Conservation (phyloP, 1,140 invertebrate species). For the Oryctes rhinoceros region DNA sequence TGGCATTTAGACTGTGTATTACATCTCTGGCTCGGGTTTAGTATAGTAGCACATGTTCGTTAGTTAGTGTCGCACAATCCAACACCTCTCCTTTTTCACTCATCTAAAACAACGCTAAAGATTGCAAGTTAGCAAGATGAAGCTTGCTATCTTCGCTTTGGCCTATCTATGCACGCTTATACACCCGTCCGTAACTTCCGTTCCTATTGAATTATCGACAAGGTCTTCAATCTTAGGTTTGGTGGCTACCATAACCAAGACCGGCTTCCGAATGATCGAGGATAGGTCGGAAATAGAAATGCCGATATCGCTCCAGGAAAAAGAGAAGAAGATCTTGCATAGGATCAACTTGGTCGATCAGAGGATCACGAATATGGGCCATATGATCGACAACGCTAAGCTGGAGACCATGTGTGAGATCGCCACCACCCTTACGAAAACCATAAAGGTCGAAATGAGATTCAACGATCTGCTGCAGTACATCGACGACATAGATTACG, state of each 20-base stretch:
- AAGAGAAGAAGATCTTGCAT: neutral
- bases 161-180: neutral
- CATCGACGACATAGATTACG: conserved; percentile 8
- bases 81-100: neutral
- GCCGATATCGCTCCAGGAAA: conserved; percentile 1
- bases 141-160: neutral
- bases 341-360: neutral
- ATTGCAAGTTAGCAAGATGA: conserved; percentile 3
- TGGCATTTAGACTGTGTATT: no score
- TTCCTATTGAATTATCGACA: neutral
- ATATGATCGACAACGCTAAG: neutral
- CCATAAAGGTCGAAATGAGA: conserved; percentile 22
- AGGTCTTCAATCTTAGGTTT: neutral
- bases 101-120: neutral
- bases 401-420: conserved; percentile 5
- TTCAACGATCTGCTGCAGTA: conserved; percentile 21
- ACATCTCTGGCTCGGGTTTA: neutral
- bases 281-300: neutral
- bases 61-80: neutral
- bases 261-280: neutral
- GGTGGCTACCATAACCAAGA: neutral
- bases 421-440: neutral
- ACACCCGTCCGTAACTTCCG: neutral
- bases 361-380: neutral
- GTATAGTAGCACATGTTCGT: neutral